Percentiles rank a stretch among this genome's conserved stretches.
These are phyloP conservation scores for Actinopyga echinites DNA, from an alignment of 53 echinoderm and acorn worm genomes.

Conservation along the genomic window DNA sequence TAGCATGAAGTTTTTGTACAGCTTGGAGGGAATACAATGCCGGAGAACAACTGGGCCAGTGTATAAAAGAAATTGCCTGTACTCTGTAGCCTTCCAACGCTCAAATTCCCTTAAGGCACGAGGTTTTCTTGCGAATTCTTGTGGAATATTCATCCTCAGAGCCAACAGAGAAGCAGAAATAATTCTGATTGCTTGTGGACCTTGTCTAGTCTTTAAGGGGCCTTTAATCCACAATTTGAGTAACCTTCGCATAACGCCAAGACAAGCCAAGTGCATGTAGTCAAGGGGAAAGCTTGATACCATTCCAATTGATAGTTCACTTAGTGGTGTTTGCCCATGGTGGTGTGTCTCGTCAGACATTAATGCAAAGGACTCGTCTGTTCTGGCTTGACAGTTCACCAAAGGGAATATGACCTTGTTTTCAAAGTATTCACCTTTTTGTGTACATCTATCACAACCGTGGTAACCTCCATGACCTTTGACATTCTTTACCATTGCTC, in stretches of 20 bases:
- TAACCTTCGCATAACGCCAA: conserved; percentile 56
- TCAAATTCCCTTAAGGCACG: conserved; percentile 47
- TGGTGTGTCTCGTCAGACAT: conserved; percentile 46
- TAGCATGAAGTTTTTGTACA: conserved; percentile 50
- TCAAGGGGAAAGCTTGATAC: conserved; percentile 61
- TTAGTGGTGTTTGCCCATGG: conserved; percentile 43
- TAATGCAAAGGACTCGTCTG: conserved; percentile 41
- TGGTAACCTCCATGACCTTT: conserved; percentile 57
- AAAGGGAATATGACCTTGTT: conserved; percentile 52
- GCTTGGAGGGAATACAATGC: not conserved
- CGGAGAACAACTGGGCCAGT: conserved; percentile 47
- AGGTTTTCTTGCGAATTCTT: conserved; percentile 43
- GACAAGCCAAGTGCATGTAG: conserved; percentile 44
- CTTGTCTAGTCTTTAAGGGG: conserved; percentile 6
- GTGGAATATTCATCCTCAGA: not conserved
- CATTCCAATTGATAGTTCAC: conserved; percentile 44
- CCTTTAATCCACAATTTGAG: conserved; percentile 57
- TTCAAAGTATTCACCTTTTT: conserved; percentile 40
- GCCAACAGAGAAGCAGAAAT: conserved; percentile 42
- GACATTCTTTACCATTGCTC: conserved; percentile 49
- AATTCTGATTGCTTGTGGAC: not conserved
- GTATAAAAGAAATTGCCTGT: conserved; percentile 57
- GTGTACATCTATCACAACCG: conserved; percentile 56
- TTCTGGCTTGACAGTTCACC: conserved; percentile 23
- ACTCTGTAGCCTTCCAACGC: conserved; percentile 63